Evolutionary conservation across 37 sponge, comb jelly and placozoan genomes (phyloP).

Genomic region (Theonella swinhoei): DNA sequence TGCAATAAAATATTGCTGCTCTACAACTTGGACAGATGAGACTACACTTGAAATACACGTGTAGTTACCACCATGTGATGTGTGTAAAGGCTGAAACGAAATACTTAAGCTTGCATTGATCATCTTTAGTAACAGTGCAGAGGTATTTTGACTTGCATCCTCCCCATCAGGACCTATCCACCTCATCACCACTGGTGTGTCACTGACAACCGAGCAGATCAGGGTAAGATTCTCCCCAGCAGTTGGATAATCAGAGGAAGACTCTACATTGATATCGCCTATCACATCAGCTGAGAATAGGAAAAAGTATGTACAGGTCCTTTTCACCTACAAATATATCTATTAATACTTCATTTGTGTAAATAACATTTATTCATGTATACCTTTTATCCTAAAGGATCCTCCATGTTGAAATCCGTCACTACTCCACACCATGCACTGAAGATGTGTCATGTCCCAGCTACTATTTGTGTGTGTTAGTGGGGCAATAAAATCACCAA

Average conservation of each 20-base stretch:
- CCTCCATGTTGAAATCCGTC: background rate
- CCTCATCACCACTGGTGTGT: background rate
- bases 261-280: background rate
- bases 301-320: background rate
- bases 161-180: background rate
- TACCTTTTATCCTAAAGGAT: background rate
- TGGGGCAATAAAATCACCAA: background rate
- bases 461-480: background rate
- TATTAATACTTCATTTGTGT: background rate
- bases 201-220: background rate
- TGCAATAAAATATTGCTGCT: background rate
- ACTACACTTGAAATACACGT: background rate
- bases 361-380: background rate
- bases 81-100: background rate
- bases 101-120: background rate
- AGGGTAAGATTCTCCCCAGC: background rate
- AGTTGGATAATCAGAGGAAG: background rate
- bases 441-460: background rate
- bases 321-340: background rate
- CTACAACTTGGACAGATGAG: background rate
- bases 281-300: background rate
- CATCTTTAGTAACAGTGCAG: background rate
- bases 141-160: background rate
- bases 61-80: background rate
- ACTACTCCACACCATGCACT: background rate